Evolutionary conservation across 2,888 invertebrate species (phyloP).

Genomic region (Deroplatys truncata): DNA sequence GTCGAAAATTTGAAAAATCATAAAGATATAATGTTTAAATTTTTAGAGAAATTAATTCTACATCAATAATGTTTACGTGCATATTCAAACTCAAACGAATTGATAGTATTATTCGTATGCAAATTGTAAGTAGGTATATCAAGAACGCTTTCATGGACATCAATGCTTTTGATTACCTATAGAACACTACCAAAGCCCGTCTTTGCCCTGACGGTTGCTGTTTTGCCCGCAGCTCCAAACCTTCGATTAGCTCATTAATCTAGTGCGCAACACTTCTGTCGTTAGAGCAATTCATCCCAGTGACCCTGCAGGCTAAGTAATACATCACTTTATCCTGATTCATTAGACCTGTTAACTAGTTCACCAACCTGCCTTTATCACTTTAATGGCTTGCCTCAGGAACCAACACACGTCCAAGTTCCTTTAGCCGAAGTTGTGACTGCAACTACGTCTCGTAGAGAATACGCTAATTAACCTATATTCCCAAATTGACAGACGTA

Average conservation of each 20-base stretch:
- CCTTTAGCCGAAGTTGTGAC: not conserved
- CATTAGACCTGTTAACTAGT: not conserved
- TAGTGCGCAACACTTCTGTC: not conserved
- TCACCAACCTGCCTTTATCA: not conserved
- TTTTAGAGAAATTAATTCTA: too few relatives aligned
- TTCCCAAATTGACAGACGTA: too few relatives aligned
- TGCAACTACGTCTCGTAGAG: not conserved
- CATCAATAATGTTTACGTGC: too few relatives aligned
- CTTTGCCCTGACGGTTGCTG: not conserved
- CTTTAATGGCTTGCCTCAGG: not conserved
- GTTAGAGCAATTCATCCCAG: not conserved
- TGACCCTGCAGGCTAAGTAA: not conserved
- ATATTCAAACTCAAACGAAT: too few relatives aligned
- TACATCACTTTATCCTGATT: not conserved
- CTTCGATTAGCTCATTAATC: not conserved
- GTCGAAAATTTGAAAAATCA: too few relatives aligned
- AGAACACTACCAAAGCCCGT: not conserved
- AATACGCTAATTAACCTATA: too few relatives aligned
- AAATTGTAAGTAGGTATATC: too few relatives aligned
- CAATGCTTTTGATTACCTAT: not conserved
- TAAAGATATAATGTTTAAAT: too few relatives aligned
- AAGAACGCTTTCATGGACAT: too few relatives aligned
- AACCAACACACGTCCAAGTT: not conserved
- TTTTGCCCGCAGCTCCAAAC: not conserved
- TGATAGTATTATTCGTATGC: too few relatives aligned